A percentile compares a stretch with the other conserved stretches of the same genome.
phyloP scores from a whole-genome alignment of 2,888 invertebrate species.

The Epistrophella euchroma region DNA sequence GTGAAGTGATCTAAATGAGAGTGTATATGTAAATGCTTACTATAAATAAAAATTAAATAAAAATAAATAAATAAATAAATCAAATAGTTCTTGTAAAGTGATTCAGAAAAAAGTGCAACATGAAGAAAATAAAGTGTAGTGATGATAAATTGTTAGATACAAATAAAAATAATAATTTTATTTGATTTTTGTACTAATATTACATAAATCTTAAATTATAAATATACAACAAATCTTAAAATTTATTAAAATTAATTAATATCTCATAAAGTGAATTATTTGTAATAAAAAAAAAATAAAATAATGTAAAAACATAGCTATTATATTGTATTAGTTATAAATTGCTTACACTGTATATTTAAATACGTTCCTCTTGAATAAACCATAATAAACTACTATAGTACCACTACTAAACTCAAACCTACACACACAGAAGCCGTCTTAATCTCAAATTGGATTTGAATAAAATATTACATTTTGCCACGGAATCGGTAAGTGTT shows the following conservation, averaged over 20 bases:
- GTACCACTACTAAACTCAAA: neutral
- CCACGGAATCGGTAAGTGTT: conserved; percentile 61
- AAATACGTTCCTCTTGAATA: conserved; percentile 44
- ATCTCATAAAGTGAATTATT: conserved; percentile 35
- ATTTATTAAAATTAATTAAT: conserved; percentile 8
- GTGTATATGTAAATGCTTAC: conserved; percentile 38
- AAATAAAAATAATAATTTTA: conserved; percentile 33
- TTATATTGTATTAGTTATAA: conserved; percentile 55
- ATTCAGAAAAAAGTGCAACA: conserved; percentile 39
- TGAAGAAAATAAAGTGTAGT: conserved; percentile 48
- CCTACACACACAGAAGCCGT: conserved; percentile 42
- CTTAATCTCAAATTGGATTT: conserved; percentile 64
- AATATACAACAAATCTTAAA: conserved; percentile 12
- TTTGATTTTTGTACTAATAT: conserved; percentile 20
- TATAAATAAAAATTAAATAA: conserved; percentile 24
- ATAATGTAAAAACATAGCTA: conserved; percentile 19
- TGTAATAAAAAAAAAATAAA: conserved; percentile 33
- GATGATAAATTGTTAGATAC: conserved; percentile 40
- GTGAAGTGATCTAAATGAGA: conserved; percentile 9
- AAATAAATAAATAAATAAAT: neutral
- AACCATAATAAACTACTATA: conserved; percentile 6
- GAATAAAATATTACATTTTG: conserved; percentile 60
- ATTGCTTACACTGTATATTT: conserved; percentile 1
- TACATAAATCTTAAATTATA: conserved; percentile 30
- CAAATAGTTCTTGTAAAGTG: neutral